A percentile compares a stretch with the other conserved stretches of the same genome.
These are phyloP conservation scores for Naso thynnoides DNA, from an alignment of 2,797 vertebrate species.

Conservation along the genomic window DNA sequence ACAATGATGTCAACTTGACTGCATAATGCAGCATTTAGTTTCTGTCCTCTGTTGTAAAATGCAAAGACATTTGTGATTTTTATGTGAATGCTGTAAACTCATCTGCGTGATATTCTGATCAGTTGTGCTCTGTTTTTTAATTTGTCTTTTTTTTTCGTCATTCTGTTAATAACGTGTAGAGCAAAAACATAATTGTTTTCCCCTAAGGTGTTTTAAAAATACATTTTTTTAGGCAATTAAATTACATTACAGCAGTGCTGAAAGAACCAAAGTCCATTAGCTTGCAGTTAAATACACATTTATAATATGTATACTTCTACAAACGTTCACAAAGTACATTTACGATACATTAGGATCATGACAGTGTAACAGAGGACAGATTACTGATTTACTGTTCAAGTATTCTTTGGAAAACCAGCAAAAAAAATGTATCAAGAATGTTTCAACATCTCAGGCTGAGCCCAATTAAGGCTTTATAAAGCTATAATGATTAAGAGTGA, in stretches of 20 bases:
- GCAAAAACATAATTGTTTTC: not conserved
- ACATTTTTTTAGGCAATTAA: not conserved
- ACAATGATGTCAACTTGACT: constrained; percentile 18
- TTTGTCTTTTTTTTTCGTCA: not conserved
- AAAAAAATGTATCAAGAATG: not conserved
- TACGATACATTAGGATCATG: not conserved
- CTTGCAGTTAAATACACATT: not conserved
- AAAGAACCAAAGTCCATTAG: not conserved
- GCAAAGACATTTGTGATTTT: not conserved
- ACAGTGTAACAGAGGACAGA: not conserved
- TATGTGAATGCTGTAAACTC: not conserved
- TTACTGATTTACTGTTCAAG: not conserved
- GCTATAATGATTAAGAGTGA: not conserved
- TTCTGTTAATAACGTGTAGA: not conserved
- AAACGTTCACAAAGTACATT: not conserved
- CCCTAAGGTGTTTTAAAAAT: not conserved
- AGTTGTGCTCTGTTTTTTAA: not conserved
- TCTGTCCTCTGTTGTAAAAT: not conserved
- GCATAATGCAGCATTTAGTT: constrained; percentile 16
- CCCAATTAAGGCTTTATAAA: not conserved
- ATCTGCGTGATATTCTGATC: not conserved
- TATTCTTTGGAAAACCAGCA: not conserved
- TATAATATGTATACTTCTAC: not conserved
- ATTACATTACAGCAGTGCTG: not conserved
- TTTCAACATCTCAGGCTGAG: not conserved